Evolutionary conservation across 2,113 vertebrate genomes (phyloP).

Genomic region (Synchiropus splendidus): DNA sequence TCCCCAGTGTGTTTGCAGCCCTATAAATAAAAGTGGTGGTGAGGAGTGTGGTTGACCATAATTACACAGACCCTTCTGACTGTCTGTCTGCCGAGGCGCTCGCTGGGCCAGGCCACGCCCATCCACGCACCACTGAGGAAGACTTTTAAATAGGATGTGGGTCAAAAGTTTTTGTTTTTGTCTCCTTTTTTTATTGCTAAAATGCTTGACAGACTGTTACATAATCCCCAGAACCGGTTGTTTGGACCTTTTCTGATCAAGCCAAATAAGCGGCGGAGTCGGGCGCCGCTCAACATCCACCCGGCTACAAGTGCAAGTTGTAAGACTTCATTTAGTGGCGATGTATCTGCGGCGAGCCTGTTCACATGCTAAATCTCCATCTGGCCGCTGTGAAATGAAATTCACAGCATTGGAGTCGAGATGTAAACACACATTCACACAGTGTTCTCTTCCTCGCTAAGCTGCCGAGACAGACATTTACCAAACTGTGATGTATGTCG

Average conservation of each 20-base stretch:
- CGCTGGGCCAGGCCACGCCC: conserved; percentile 42
- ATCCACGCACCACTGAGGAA: conserved; percentile 25
- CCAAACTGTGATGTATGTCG: conserved; percentile 62
- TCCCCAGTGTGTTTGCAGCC: conserved; percentile 55
- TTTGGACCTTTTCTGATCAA: not conserved
- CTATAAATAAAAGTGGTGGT: conserved; percentile 70
- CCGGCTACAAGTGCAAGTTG: too few relatives aligned
- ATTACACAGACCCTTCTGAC: conserved; percentile 66
- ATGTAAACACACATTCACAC: conserved; percentile 66
- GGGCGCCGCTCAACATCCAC: too few relatives aligned
- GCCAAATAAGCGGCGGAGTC: too few relatives aligned
- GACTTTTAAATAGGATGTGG: conserved; percentile 31
- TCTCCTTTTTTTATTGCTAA: too few relatives aligned
- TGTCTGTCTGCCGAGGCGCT: conserved; percentile 50
- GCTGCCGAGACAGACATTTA: conserved; percentile 61
- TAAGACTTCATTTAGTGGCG: too few relatives aligned
- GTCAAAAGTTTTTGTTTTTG: conserved; percentile 42
- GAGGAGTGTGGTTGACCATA: conserved; percentile 67
- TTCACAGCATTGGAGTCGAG: conserved; percentile 59
- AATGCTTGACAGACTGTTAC: conserved; percentile 32
- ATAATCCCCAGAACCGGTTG: conserved; percentile 21
- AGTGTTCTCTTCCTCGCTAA: conserved; percentile 59
- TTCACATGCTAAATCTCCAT: conserved; percentile 61
- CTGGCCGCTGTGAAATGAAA: conserved; percentile 61
- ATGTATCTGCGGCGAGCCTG: conserved; percentile 38